These are phyloP conservation scores for Heliconius hermathena DNA, from an alignment of 1,140 invertebrate species.

Conservation along the genomic window DNA sequence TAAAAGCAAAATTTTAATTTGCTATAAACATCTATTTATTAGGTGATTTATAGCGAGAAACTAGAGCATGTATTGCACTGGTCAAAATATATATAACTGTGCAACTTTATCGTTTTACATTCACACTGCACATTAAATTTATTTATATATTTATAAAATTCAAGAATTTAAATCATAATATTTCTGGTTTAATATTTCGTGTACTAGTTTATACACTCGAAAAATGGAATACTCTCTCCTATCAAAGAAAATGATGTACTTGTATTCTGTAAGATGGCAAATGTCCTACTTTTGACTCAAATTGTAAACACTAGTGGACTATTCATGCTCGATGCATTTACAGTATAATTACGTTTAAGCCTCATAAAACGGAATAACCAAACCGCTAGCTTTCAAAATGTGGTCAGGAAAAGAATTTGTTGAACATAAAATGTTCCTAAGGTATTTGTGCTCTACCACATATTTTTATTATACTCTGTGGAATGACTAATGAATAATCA, in stretches of 20 bases:
- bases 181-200: not conserved
- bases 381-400: conserved; percentile 35
- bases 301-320: conserved; percentile 6
- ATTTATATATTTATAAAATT: not conserved
- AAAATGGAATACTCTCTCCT: not conserved
- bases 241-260: conserved; percentile 5
- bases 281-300: conserved; percentile 8
- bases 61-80: not conserved
- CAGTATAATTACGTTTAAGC: conserved; percentile 35
- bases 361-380: conserved; percentile 26
- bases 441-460: not conserved
- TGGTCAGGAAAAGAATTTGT: conserved; percentile 32
- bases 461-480: not conserved
- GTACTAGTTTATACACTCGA: not conserved
- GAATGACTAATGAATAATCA: not conserved
- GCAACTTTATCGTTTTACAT: not conserved
- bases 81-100: not conserved
- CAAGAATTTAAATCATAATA: not conserved
- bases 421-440: conserved; percentile 1
- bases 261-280: conserved; percentile 1
- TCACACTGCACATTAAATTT: not conserved
- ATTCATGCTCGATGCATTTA: conserved; percentile 34
- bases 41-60: not conserved
- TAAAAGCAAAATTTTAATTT: not conserved
- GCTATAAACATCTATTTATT: not conserved